A percentile compares a stretch with the other conserved stretches of the same genome.
These are phyloP conservation scores for Ceratosolen solmsi DNA, from an alignment of 1,140 invertebrate species.

Conservation along the genomic window DNA sequence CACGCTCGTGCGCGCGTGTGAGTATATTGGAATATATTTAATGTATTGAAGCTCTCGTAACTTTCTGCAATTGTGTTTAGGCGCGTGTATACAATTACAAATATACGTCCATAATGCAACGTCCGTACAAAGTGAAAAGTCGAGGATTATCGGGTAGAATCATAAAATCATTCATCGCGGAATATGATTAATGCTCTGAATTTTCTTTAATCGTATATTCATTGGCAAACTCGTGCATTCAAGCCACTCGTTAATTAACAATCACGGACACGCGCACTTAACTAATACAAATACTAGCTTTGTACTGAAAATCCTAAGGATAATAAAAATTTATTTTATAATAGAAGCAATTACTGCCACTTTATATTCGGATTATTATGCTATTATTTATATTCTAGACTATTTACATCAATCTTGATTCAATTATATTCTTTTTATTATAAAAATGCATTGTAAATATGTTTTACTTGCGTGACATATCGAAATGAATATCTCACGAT, in stretches of 20 bases:
- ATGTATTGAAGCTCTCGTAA: slow-evolving; percentile 9
- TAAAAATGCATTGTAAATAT: too few relatives aligned
- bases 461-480: too few relatives aligned
- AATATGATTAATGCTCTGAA: slow-evolving; percentile 28
- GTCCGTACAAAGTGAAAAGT: neutral
- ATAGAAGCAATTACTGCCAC: too few relatives aligned
- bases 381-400: too few relatives aligned
- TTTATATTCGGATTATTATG: too few relatives aligned
- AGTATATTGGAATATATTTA: slow-evolving; percentile 8
- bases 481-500: too few relatives aligned
- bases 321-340: too few relatives aligned
- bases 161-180: slow-evolving; percentile 44
- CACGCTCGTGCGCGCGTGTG: neutral
- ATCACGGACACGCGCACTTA: neutral
- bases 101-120: neutral
- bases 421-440: too few relatives aligned
- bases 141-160: slow-evolving; percentile 57
- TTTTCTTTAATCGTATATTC: neutral
- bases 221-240: neutral
- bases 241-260: neutral
- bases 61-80: neutral
- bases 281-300: too few relatives aligned
- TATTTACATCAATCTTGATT: too few relatives aligned
- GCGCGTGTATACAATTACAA: neutral
- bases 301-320: too few relatives aligned